Base-by-base conservation (phyloP, 2,113 vertebrate genomes). In the Ctenomys sociabilis region DNA sequence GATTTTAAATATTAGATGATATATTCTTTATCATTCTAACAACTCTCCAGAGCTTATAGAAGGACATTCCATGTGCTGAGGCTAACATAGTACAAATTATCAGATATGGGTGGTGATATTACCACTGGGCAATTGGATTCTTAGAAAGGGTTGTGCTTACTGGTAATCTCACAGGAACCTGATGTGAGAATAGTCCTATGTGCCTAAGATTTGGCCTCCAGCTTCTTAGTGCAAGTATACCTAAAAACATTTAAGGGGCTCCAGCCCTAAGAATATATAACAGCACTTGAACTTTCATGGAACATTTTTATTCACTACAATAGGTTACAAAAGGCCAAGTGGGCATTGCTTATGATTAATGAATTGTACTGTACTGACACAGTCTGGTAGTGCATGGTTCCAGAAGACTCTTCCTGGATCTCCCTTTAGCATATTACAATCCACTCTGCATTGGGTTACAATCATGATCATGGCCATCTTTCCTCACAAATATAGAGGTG, bases 351-450 rank as follows among this genome's bases (percentile, higher is more conserved):
- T 92, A 52, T 82, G 80, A 26, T 37, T 95, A 61, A 37, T 90
- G 89, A 85, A 94, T 61, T 66, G 10, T 52, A 64, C 35, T 24
- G 30, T 66, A 78, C 37, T 0, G 2, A 12, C 32, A 7, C 12
- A 61, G 75, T 57, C 87, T 77, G 94, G 73, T 73, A 57, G 73
- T 97, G 94, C 17, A 32, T 73, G 87, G 88, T 96, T 95, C 77
- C 88, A 96, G 93, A 87, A 87, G 45, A 17, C 54, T 57, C 28
- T 93, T 95, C 78, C 32, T 77, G 77, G 72, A 66, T 88, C 91
- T 68, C 82, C 90, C 30, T 24, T 45, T 11, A n/a, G 17, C 61
- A 59, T 45, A 75, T 64, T 22, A 12, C 57, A 45, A 3, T 64
- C 82, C 17, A 9, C 45, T 78, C 75, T 78, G 43, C 43, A 49